Conservation (phyloP, 2,797 vertebrate species). For the Corythornis leucogaster region DNA sequence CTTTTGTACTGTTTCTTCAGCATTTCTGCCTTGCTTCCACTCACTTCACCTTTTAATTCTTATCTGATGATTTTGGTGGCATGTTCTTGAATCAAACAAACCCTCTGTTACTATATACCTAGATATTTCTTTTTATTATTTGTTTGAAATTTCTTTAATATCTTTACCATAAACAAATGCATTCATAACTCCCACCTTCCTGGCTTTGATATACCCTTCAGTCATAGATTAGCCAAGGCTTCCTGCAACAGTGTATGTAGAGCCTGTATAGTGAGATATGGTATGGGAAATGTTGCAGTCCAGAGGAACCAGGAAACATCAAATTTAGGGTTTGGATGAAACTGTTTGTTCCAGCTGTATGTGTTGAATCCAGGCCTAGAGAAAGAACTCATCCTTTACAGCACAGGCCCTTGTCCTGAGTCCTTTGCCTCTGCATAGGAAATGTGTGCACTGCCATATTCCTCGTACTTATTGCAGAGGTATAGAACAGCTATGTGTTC, state of each 20-base stretch:
- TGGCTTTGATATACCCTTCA: neutral
- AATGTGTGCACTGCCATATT: neutral
- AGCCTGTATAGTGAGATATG: accelerated
- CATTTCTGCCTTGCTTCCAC: neutral
- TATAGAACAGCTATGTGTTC: neutral
- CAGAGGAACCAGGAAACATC: neutral
- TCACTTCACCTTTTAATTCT: neutral
- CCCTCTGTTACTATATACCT: neutral
- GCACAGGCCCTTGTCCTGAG: neutral
- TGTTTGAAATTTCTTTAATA: neutral
- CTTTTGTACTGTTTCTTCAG: neutral
- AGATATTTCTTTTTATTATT: neutral
- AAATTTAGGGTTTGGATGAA: neutral
- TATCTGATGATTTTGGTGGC: neutral
- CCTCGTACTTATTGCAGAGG: neutral
- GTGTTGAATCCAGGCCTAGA: accelerated
- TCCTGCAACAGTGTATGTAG: accelerated
- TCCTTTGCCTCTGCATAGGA: neutral
- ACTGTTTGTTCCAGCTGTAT: neutral
- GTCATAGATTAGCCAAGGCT: neutral
- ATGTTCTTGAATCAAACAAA: neutral
- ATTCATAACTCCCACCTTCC: neutral
- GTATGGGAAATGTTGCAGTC: neutral
- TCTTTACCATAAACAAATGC: neutral
- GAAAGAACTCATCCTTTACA: neutral